Evolutionary conservation across 2,113 vertebrate genomes (phyloP).

Genomic region (Campylorhamphus procurvoides): DNA sequence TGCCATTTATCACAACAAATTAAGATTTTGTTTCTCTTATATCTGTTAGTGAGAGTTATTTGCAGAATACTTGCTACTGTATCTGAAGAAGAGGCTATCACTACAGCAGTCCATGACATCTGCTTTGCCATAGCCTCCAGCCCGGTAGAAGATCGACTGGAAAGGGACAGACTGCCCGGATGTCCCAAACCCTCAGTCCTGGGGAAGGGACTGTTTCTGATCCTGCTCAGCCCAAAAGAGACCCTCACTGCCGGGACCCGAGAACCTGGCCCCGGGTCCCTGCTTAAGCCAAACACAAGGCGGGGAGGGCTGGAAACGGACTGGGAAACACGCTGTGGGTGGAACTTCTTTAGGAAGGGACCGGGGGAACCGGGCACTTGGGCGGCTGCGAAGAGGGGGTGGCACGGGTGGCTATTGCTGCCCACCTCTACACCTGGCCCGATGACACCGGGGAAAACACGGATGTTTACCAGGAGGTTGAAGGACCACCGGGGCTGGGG

Average conservation of each 20-base stretch:
- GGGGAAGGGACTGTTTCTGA: neutral
- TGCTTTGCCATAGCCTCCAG: neutral
- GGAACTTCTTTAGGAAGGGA: too few relatives aligned
- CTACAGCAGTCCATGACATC: neutral
- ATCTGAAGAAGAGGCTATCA: neutral
- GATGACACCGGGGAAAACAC: accelerated
- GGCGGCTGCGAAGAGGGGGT: neutral
- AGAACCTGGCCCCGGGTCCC: accelerated
- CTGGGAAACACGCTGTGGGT: accelerated
- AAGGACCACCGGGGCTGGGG: neutral
- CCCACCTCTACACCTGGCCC: accelerated
- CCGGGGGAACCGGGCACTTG: accelerated
- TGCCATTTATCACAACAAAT: accelerated
- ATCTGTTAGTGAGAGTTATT: neutral
- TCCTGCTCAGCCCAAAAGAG: neutral
- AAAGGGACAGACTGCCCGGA: neutral
- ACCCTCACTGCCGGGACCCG: accelerated
- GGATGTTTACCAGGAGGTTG: accelerated
- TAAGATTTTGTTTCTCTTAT: neutral
- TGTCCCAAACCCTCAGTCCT: neutral
- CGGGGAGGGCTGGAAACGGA: neutral
- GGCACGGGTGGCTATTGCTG: neutral
- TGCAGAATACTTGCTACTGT: neutral
- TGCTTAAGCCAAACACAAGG: neutral
- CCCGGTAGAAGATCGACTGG: neutral